A percentile compares a stretch with the other conserved stretches of the same genome.
Evolutionary conservation across 2,888 invertebrate genomes (phyloP).

Genomic region (Zhuqinia jingwanae): DNA sequence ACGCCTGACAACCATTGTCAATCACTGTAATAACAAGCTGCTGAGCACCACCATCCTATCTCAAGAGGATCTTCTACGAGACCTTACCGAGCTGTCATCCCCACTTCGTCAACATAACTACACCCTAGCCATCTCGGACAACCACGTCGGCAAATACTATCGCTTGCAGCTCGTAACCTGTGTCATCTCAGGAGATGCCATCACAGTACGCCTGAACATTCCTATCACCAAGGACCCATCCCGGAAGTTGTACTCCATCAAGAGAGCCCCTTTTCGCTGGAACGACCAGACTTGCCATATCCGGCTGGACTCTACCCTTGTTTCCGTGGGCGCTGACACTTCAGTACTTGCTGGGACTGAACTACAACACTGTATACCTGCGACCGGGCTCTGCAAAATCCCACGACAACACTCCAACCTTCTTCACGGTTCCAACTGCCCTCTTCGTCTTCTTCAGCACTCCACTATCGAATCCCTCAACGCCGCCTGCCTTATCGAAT

Average conservation of each 20-base stretch:
- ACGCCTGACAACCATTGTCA: background rate
- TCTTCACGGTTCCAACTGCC: slow-evolving; percentile 24
- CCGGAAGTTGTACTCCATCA: background rate
- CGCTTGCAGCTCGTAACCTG: slow-evolving; percentile 1
- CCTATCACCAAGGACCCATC: background rate
- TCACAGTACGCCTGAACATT: background rate
- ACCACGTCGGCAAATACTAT: slow-evolving; percentile 4
- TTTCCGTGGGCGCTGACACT: background rate
- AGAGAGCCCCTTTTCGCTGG: slow-evolving; percentile 18
- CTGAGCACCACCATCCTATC: no score
- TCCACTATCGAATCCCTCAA: slow-evolving; percentile 18
- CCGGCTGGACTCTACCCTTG: slow-evolving; percentile 1
- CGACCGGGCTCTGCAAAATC: background rate
- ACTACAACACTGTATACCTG: slow-evolving; percentile 10
- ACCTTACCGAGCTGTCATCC: no score
- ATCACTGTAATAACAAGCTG: background rate
- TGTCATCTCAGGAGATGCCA: background rate
- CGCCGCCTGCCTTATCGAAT: slow-evolving; percentile 38
- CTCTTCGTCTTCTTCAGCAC: background rate
- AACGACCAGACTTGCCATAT: slow-evolving; percentile 23
- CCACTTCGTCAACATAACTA: no score
- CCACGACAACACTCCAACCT: background rate
- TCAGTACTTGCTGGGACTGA: background rate
- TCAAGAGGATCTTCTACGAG: no score
- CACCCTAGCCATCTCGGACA: background rate